phyloP scores from a whole-genome alignment of 2,797 vertebrate genomes.

The Parauchenoglanis punctatus region DNA sequence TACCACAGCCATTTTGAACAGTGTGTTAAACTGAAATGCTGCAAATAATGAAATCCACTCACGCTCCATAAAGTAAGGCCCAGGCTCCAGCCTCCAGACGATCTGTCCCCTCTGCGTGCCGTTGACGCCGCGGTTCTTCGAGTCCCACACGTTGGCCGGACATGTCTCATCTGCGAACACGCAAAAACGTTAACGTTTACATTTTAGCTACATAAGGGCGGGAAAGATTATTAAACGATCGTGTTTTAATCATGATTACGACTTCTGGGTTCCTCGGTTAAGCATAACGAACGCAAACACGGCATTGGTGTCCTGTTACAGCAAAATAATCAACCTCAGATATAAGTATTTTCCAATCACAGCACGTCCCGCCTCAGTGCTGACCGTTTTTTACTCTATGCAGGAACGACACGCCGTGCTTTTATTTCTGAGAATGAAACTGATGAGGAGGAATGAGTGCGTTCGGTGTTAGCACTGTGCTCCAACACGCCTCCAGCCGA shows the following conservation, averaged over 20 bases:
- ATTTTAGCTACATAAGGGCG: background rate
- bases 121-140: conserved; percentile 95
- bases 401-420: background rate
- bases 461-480: conserved; percentile 5
- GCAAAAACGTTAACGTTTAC: background rate
- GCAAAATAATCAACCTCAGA: background rate
- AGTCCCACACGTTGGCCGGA: conserved; percentile 97
- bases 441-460: background rate
- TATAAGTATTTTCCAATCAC: too few relatives aligned
- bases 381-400: background rate
- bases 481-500: conserved; percentile 30
- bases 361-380: background rate
- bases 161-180: conserved; percentile 87
- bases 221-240: too few relatives aligned
- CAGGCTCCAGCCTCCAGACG: conserved; percentile 91
- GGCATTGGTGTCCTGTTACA: background rate
- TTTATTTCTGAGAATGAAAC: background rate
- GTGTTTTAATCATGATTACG: background rate
- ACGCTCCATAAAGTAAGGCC: conserved; percentile 97
- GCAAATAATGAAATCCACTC: conserved; percentile 67
- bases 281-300: background rate
- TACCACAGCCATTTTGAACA: too few relatives aligned
- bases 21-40: background rate
- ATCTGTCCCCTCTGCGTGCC: conserved; percentile 95
- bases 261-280: background rate